Evolutionary conservation across 2,797 vertebrate genomes (phyloP).

Genomic region (Aldrovandia affinis): DNA sequence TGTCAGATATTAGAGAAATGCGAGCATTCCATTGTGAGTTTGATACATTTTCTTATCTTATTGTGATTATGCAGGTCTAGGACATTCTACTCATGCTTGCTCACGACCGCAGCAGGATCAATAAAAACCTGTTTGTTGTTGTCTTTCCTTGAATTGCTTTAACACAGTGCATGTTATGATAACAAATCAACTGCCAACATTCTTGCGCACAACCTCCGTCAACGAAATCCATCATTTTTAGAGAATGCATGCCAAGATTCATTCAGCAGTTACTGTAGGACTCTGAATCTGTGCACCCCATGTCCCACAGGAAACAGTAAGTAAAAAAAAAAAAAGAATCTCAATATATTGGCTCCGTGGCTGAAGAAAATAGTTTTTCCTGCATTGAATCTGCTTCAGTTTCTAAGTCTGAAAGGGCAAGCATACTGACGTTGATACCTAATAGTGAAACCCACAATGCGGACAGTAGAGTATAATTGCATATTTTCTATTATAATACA

Average conservation of each 20-base stretch:
- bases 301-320: neutral
- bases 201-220: neutral
- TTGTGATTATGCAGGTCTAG: neutral
- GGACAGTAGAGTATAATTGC: neutral
- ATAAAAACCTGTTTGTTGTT: neutral
- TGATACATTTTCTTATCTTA: constrained; percentile 8
- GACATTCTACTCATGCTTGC: neutral
- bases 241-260: neutral
- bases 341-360: neutral
- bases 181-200: too few relatives aligned
- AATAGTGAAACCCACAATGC: neutral
- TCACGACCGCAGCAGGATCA: neutral
- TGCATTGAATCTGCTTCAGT: neutral
- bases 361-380: neutral
- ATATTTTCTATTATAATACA: neutral
- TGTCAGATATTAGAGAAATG: neutral
- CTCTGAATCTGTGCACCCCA: neutral
- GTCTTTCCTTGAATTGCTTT: neutral
- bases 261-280: neutral
- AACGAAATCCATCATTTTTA: neutral
- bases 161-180: too few relatives aligned
- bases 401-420: neutral
- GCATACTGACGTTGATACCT: neutral
- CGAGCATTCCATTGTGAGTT: neutral
- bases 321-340: neutral